Evolutionary conservation across 1,140 invertebrate species (phyloP), one percentile per base, ranked within the genome.

Genomic region (Sinella curviseta): DNA sequence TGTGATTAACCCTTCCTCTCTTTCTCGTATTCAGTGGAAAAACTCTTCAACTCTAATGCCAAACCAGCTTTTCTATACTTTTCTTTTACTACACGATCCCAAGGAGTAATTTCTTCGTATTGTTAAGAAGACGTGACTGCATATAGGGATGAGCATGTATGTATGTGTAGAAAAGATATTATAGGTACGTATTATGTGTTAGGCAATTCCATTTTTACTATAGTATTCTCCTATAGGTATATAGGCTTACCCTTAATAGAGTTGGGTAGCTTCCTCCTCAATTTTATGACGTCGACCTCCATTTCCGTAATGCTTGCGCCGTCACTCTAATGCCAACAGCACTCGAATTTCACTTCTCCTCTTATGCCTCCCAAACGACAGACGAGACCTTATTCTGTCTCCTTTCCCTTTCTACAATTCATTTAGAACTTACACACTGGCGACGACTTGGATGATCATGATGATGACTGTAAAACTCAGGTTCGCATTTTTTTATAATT

Each of bases 241-340:
- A 60, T 60, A 24, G 55, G n/a, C n/a, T n/a, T n/a, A 60, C 24
- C 55, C n/a, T n/a, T 60, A 4, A 17, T 26, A 60, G 39, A 48
- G 55, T 60, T 24, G 55, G 12, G n/a, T 60, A 17, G 12, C 55
- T 60, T 60, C 55, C 55, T 60, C 24, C 55, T 60, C 55, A 60
- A 60, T 60, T 60, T 60, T 60, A 60, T 60, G 55, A 60, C 55
- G n/a, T 60, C 55, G 55, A 60, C 55, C 55, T 60, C 55, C 55
- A 60, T 60, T 60, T 60, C 55, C 55, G 8, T 60, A 60, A 60
- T 60, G 55, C 55, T n/a, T n/a, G n/a, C n/a, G n/a, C n/a, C n/a
- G n/a, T n/a, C n/a, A n/a, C n/a, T n/a, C n/a, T n/a, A n/a, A n/a
- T n/a, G n/a, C 55, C 24, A 60, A 4, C 39, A 60, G 55, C 55